Evolutionary conservation across 2,797 vertebrate genomes (phyloP).

Genomic region (Gadopsis marmoratus): DNA sequence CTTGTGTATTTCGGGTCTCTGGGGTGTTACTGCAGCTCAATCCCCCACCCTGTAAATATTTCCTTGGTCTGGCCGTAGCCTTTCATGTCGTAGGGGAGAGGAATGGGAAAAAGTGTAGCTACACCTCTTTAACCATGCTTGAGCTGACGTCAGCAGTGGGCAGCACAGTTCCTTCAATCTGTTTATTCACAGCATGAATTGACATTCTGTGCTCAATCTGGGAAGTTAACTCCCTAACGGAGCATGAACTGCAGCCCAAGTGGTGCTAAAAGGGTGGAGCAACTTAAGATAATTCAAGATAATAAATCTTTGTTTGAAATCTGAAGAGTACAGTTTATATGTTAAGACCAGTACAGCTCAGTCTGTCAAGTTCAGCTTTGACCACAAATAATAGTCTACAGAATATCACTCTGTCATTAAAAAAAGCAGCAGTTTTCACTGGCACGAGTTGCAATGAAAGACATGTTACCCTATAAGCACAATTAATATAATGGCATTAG

Average conservation of each 20-base stretch:
- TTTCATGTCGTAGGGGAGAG: constrained; percentile 70
- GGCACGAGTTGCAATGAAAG: neutral
- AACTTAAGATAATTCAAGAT: neutral
- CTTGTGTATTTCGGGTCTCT: constrained; percentile 60
- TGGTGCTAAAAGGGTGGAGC: constrained; percentile 8
- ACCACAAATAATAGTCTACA: constrained; percentile 62
- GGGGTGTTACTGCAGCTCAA: constrained; percentile 52
- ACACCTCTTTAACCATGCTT: constrained; percentile 59
- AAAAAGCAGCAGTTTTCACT: constrained; percentile 45
- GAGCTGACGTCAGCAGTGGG: constrained; percentile 63
- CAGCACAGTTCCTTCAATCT: constrained; percentile 54
- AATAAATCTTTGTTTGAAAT: neutral
- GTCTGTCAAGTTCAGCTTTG: constrained; percentile 26
- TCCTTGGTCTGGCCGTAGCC: constrained; percentile 55
- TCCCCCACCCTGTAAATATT: constrained; percentile 78
- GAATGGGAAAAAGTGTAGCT: constrained; percentile 69
- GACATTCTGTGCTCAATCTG: constrained; percentile 68
- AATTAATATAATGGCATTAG: neutral
- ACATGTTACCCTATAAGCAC: neutral
- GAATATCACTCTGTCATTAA: constrained; percentile 53
- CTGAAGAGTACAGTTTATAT: neutral
- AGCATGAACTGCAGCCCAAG: constrained; percentile 20
- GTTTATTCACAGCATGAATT: constrained; percentile 77
- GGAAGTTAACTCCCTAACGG: constrained; percentile 53
- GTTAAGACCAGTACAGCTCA: constrained; percentile 12